Evolutionary conservation across 2,113 vertebrate genomes (phyloP).

Genomic region (Rallus limicola): DNA sequence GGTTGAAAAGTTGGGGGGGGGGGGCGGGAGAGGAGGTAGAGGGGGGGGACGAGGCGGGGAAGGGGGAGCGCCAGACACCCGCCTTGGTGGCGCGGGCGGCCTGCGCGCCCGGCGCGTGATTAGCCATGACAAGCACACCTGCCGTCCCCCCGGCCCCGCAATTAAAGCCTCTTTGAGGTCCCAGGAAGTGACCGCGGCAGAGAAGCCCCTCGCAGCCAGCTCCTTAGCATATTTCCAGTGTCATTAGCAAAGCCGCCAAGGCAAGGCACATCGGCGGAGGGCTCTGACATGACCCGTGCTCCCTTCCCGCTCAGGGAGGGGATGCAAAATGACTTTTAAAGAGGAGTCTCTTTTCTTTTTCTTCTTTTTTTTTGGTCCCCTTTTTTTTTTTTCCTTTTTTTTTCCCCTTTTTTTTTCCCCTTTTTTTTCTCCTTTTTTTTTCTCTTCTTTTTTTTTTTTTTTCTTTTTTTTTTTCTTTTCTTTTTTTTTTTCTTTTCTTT

Average conservation of each 20-base stretch:
- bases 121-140: slow-evolving; percentile 88
- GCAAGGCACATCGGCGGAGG: slow-evolving; percentile 64
- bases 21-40: background rate
- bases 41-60: background rate
- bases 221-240: slow-evolving; percentile 72
- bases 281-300: slow-evolving; percentile 70
- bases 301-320: slow-evolving; percentile 62
- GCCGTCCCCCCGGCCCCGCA: slow-evolving; percentile 74
- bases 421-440: too few species aligned
- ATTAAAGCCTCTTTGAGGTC: slow-evolving; percentile 75
- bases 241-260: slow-evolving; percentile 71
- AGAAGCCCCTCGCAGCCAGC: slow-evolving; percentile 57
- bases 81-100: slow-evolving; percentile 32
- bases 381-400: too few species aligned
- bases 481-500: background rate
- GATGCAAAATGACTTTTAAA: slow-evolving; percentile 74
- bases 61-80: background rate
- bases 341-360: background rate
- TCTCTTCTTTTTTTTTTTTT: background rate
- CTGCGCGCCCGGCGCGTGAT: slow-evolving; percentile 70
- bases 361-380: background rate
- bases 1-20: slow-evolving; percentile 69
- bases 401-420: background rate
- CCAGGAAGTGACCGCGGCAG: slow-evolving; percentile 68
- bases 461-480: background rate